Percentiles rank a stretch among this genome's conserved stretches.
phyloP scores from a whole-genome alignment of 2,113 vertebrate species.

The Rhinichthys klamathensis region DNA sequence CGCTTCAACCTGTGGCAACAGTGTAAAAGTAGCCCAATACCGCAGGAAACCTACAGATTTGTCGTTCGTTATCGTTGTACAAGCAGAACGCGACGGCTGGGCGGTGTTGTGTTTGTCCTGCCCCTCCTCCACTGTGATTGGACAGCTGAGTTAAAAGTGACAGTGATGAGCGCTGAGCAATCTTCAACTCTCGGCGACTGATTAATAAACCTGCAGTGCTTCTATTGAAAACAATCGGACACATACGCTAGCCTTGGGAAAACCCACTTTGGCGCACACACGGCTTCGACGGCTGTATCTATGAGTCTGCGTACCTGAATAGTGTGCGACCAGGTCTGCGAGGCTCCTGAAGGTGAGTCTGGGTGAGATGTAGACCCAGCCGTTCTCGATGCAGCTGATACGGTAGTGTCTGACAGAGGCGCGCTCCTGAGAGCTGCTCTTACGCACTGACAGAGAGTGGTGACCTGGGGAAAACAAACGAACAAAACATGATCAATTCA shows the following conservation, averaged over 20 bases:
- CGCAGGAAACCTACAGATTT: background rate
- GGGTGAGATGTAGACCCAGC: conserved; percentile 80
- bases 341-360: conserved; percentile 79
- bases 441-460: conserved; percentile 73
- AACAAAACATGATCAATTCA: no score
- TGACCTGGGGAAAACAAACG: background rate
- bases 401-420: conserved; percentile 75
- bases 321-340: conserved; percentile 77
- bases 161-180: no score
- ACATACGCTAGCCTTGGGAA: no score
- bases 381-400: conserved; percentile 76
- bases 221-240: no score
- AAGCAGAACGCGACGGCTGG: no score
- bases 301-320: conserved; percentile 69
- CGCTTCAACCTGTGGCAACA: background rate
- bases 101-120: no score
- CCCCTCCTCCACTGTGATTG: no score
- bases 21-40: background rate
- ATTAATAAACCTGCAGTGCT: no score
- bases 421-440: conserved; percentile 50
- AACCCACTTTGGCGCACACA: no score
- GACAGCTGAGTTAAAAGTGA: no score
- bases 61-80: no score
- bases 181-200: no score
- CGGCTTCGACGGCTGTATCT: background rate